Percentiles rank a stretch among this genome's conserved stretches.
phyloP scores from a whole-genome alignment of 2,797 vertebrate genomes.

The Urocyon cinereoargenteus region DNA sequence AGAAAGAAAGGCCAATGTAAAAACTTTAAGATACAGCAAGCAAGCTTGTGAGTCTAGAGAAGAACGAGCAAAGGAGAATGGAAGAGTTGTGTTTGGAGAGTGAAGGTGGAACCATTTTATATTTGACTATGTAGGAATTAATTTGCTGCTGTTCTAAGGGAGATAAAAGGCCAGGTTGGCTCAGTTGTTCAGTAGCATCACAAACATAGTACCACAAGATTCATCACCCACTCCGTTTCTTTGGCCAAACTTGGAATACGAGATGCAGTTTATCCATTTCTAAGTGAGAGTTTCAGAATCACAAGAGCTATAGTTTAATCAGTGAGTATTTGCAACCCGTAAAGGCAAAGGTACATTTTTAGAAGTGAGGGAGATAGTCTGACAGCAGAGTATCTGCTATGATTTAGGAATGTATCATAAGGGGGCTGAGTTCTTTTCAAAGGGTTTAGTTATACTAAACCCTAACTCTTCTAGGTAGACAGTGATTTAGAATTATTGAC shows the following conservation, averaged over 20 bases:
- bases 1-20: background rate
- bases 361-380: background rate
- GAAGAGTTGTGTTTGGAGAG: background rate
- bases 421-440: conserved; percentile 60
- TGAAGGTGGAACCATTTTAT: background rate
- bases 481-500: conserved; percentile 75
- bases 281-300: background rate
- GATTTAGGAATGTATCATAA: conserved; percentile 49
- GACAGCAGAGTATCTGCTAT: background rate
- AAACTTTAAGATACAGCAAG: background rate
- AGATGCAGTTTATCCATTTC: background rate
- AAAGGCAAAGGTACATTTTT: background rate
- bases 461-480: conserved; percentile 41
- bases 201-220: background rate
- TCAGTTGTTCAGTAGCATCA: background rate
- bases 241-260: background rate
- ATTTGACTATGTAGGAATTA: background rate
- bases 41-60: no score
- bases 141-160: background rate
- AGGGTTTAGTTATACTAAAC: background rate
- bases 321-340: background rate
- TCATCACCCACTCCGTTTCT: background rate
- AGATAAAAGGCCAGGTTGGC: background rate
- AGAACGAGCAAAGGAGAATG: no score
- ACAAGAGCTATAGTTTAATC: background rate